Evolutionary conservation across 2,113 vertebrate species (phyloP), one percentile per base, ranked within the genome.

Genomic region (Periophthalmodon schlosseri): DNA sequence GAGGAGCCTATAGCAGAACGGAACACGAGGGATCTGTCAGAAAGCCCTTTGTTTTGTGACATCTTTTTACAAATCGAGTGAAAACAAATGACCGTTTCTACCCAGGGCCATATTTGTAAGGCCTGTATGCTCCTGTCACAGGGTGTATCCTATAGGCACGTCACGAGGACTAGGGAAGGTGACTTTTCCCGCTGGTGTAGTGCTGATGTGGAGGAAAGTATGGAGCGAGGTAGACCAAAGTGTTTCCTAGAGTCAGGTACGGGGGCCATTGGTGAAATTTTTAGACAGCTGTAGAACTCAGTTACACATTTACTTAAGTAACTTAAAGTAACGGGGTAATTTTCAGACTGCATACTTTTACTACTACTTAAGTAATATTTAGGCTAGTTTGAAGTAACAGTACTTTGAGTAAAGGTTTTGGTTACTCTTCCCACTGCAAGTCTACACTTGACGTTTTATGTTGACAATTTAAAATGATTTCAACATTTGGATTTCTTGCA

Each of bases 11-110:
- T 36, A 64, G 61, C 24, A 36, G 33, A 34, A 64, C 34, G 10
- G 28, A 64, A 36, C 33, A 64, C 11, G 33, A 64, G 28, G 60
- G 33, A 34, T 18, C 16, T 64, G 33, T 64, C 61, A 64, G 28
- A 64, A 64, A 34, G 33, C 61, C 58, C 28, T 64, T 36, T 36
- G 28, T 64, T 64, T 64, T 64, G 61, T 34, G 61, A 64, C 61
- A 7, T 64, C 33, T 64, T 64, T 20, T 36, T 64, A 64, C 61
- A 64, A 64, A 64, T 64, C 15, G 61, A 18, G 33, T 64, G 61
- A 64, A 64, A 64, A 64, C 61, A 64, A 64, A 64, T 64, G 61
- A 33, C 34, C 28, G 15, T 36, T 64, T 64, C 33, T 36, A 36
- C 61, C 61, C 33, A 36, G 24, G 61, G 61, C 61, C 28, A 34